A percentile compares a stretch with the other conserved stretches of the same genome.
These are phyloP conservation scores for Hemaris fuciformis DNA, from an alignment of 2,888 invertebrate species.

Conservation along the genomic window DNA sequence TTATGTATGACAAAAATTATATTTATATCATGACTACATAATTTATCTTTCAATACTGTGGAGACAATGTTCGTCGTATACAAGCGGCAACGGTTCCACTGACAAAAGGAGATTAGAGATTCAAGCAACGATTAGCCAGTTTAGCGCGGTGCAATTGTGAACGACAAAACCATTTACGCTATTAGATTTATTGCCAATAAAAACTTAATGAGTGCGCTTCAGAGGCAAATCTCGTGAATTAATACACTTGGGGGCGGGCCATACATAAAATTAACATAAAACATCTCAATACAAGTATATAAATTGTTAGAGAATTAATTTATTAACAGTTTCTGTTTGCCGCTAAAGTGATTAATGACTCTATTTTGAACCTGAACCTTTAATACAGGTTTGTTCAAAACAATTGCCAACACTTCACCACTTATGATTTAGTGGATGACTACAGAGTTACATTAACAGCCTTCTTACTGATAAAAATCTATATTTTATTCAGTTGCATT, in stretches of 20 bases:
- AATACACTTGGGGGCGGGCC: slow-evolving; percentile 56
- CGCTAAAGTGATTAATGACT: slow-evolving; percentile 48
- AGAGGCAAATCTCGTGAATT: slow-evolving; percentile 48
- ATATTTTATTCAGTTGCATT: background rate
- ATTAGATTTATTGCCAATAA: slow-evolving; percentile 66
- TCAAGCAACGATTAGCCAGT: slow-evolving; percentile 47
- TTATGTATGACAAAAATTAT: too few species aligned
- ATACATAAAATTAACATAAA: slow-evolving; percentile 75
- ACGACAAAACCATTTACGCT: slow-evolving; percentile 51
- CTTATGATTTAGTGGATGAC: slow-evolving; percentile 24
- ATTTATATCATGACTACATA: too few species aligned
- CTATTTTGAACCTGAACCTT: slow-evolving; percentile 34
- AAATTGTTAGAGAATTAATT: slow-evolving; percentile 63
- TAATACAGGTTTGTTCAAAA: background rate
- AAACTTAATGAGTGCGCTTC: slow-evolving; percentile 59
- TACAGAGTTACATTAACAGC: background rate
- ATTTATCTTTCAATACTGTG: too few species aligned
- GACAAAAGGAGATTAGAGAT: slow-evolving; percentile 31
- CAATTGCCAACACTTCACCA: slow-evolving; percentile 12
- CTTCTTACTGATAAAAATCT: background rate
- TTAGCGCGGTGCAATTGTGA: slow-evolving; percentile 42
- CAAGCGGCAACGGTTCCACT: slow-evolving; percentile 19
- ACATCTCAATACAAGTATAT: slow-evolving; percentile 62
- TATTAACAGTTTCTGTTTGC: slow-evolving; percentile 56
- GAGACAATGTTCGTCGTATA: slow-evolving; percentile 20